Conservation (phyloP, 2,113 vertebrate species). For the Deroptyus accipitrinus region DNA sequence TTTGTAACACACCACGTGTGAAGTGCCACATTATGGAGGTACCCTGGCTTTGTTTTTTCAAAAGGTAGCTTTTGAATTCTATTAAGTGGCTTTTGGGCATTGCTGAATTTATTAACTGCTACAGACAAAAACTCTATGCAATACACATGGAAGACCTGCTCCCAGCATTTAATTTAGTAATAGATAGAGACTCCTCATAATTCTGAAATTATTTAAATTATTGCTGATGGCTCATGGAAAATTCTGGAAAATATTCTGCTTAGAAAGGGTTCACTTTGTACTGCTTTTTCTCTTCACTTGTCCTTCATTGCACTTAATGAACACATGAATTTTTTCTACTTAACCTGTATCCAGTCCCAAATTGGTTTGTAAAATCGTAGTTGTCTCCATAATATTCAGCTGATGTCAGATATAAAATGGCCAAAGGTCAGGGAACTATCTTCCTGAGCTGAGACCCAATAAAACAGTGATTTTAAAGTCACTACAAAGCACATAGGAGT, state of each 20-base stretch:
- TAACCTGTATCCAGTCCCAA: not conserved
- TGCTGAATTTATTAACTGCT: conserved; percentile 38
- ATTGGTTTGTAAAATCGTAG: not conserved
- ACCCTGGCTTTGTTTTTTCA: not conserved
- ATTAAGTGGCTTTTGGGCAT: not conserved
- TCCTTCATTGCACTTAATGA: not conserved
- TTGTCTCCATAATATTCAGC: not conserved
- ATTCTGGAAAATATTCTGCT: conserved; percentile 6
- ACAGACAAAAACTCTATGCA: not conserved
- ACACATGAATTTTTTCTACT: not conserved
- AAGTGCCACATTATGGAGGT: not conserved
- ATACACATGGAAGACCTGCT: not conserved
- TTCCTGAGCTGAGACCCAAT: not conserved
- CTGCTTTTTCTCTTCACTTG: conserved; percentile 15
- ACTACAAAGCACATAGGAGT: not conserved
- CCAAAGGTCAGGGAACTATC: not conserved
- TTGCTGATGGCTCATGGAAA: conserved; percentile 1
- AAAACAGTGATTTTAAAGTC: not conserved
- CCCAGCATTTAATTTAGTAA: conserved; percentile 12
- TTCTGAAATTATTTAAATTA: conserved; percentile 5
- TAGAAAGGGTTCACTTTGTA: not conserved
- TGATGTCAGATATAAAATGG: conserved; percentile 10
- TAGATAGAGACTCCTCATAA: not conserved
- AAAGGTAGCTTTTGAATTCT: not conserved
- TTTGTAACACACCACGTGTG: accelerated